Evolutionary conservation across 2,888 invertebrate genomes (phyloP).

Genomic region (Augochlorella aurata): DNA sequence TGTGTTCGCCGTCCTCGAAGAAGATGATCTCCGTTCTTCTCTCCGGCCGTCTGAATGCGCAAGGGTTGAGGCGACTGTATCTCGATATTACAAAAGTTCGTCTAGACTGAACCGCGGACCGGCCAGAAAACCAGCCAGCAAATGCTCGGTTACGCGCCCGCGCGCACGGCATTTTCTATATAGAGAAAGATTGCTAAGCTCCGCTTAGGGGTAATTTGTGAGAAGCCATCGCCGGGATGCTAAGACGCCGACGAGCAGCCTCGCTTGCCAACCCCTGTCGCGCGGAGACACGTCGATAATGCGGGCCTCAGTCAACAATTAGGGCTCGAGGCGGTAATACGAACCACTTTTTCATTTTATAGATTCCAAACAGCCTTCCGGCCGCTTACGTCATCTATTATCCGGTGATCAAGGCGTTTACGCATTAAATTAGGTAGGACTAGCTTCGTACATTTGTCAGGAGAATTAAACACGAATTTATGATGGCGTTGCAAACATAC

Average conservation of each 20-base stretch:
- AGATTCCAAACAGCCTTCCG: background rate
- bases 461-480: too few relatives aligned
- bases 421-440: too few relatives aligned
- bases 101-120: constrained; percentile 65
- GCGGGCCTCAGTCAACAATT: background rate
- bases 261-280: background rate
- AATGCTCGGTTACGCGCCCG: background rate
- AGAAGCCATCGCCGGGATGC: constrained; percentile 24
- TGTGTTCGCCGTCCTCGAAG: background rate
- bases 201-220: constrained; percentile 42
- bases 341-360: background rate
- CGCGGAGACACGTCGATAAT: constrained; percentile 12
- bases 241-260: constrained; percentile 5
- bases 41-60: constrained; percentile 15
- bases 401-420: too few relatives aligned
- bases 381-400: background rate
- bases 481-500: too few relatives aligned
- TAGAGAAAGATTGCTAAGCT: constrained; percentile 36
- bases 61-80: constrained; percentile 35
- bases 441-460: too few relatives aligned
- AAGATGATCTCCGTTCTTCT: constrained; percentile 1
- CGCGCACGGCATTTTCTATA: constrained; percentile 26
- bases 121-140: constrained; percentile 37
- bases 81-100: constrained; percentile 72
- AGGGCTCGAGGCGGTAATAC: background rate